Base-by-base conservation (phyloP, 2,113 vertebrate genomes). In the Dromaius novaehollandiae region DNA sequence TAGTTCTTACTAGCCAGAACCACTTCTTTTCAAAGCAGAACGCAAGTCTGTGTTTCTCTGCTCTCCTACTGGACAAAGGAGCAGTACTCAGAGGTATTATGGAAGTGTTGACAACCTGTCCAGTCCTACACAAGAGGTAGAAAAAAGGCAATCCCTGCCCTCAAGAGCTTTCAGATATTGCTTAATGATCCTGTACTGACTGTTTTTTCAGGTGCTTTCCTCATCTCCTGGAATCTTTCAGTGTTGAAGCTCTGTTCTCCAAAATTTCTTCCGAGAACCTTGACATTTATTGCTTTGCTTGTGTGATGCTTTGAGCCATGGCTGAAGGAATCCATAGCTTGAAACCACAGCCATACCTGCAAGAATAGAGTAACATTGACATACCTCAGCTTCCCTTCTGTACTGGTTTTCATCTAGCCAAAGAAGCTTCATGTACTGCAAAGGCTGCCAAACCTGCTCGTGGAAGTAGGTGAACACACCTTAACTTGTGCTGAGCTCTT, bases 401-500 rank as follows among this genome's bases (percentile, higher is more conserved):
- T 34, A 11, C 87, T 61, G 79, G 38, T 65, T 40, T 71, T 38
- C n/a, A 56, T 6, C 64, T 13, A 34, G 30, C 69, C 75, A 46
- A 34, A 51, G 93, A 82, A 81, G 50, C 53, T 65, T 19, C 16
- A 7, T 4, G 5, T 8, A 32, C 74, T 55, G 44, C 65, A 26
- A 14, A 63, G 19, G 79, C 79, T 95, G 93, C 66, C 94, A 95
- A 81, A 89, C 86, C 89, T 85, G 87, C 89, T 63, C 69, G 13
- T 21, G 76, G 66, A 24, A 30, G 46, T 0, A 40, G 26, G 24
- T 11, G 32, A 90, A 71, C 60, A 9, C 63, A 11, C 40, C 48
- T 42, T 9, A 38, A 40, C 63, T 26, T 10, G 7, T 42, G 58
- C 89, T 38, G 75, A 79, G 55, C 81, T 84, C 89, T 70, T 68